Evolutionary conservation across 2,113 vertebrate species (phyloP).

Genomic region (Mustela lutreola): DNA sequence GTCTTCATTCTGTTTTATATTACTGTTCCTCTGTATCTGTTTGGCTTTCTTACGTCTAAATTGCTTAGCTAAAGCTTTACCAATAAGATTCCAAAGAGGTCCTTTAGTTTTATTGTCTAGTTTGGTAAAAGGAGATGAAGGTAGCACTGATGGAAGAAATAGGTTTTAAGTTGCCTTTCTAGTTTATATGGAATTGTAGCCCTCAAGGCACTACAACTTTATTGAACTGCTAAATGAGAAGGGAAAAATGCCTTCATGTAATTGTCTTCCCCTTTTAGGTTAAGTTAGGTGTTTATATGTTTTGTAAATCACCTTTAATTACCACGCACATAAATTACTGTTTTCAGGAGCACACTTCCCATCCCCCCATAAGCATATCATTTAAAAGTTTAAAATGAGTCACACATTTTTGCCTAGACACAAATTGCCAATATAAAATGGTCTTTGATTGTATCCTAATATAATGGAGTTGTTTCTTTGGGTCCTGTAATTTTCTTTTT

Average conservation of each 20-base stretch:
- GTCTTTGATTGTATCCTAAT: conserved; percentile 80
- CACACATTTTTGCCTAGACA: conserved; percentile 78
- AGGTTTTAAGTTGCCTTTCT: conserved; percentile 64
- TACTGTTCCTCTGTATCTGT: conserved; percentile 48
- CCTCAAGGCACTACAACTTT: conserved; percentile 65
- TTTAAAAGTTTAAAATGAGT: conserved; percentile 82
- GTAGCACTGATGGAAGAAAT: conserved; percentile 56
- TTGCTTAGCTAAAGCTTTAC: conserved; percentile 68
- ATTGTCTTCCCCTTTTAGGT: conserved; percentile 50
- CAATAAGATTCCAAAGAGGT: conserved; percentile 52
- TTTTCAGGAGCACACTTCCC: conserved; percentile 62
- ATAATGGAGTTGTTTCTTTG: conserved; percentile 70
- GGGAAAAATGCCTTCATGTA: conserved; percentile 75
- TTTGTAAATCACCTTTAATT: conserved; percentile 82
- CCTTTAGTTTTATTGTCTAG: conserved; percentile 59
- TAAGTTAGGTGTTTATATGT: conserved; percentile 79
- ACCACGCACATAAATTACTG: conserved; percentile 73
- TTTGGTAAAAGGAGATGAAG: conserved; percentile 64
- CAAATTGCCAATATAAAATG: conserved; percentile 79
- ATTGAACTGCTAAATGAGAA: conserved; percentile 78
- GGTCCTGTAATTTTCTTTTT: conserved; percentile 81
- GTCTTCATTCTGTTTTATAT: conserved; percentile 73
- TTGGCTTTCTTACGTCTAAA: conserved; percentile 65
- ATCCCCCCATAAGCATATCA: conserved; percentile 7
- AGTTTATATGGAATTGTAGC: conserved; percentile 65